These are phyloP conservation scores for Tiaroga cobitis DNA, from an alignment of 2,797 vertebrate species.

Conservation along the genomic window DNA sequence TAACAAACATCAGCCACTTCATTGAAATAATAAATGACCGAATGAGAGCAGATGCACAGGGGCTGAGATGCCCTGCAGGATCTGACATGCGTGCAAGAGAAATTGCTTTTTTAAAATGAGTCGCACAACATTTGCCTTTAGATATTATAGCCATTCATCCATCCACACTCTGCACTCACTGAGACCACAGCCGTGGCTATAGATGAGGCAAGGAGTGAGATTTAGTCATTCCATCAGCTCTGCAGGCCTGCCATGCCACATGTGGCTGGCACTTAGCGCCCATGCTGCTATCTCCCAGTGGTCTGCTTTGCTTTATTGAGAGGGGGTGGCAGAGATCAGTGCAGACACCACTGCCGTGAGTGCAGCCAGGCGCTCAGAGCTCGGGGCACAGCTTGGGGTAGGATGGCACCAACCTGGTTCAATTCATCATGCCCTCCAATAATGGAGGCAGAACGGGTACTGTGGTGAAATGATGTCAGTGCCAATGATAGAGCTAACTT, in stretches of 20 bases:
- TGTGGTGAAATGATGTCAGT: conserved; percentile 19
- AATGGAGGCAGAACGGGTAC: conserved; percentile 3
- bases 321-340: conserved; percentile 30
- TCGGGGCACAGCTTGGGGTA: conserved; percentile 23
- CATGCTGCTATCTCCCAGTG: conserved; percentile 9
- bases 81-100: conserved; percentile 66
- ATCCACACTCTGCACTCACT: conserved; percentile 14
- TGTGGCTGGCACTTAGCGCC: conserved; percentile 16
- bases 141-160: conserved; percentile 56
- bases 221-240: conserved; percentile 21
- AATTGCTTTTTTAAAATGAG: conserved; percentile 67
- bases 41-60: conserved; percentile 26
- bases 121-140: conserved; percentile 74
- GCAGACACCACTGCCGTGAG: neutral
- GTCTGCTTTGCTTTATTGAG: conserved; percentile 24
- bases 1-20: conserved; percentile 21
- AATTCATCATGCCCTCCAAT: conserved; percentile 34
- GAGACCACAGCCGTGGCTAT: conserved; percentile 18
- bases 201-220: conserved; percentile 56
- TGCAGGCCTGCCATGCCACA: conserved; percentile 27
- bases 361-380: neutral
- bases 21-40: conserved; percentile 46
- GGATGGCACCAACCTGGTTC: conserved; percentile 15
- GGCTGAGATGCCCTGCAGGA: conserved; percentile 53
- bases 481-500: conserved; percentile 27